A percentile compares a stretch with the other conserved stretches of the same genome.
These are phyloP conservation scores for Pseudomyrmex dendroicus DNA, from an alignment of 1,140 invertebrate species.

Conservation along the genomic window DNA sequence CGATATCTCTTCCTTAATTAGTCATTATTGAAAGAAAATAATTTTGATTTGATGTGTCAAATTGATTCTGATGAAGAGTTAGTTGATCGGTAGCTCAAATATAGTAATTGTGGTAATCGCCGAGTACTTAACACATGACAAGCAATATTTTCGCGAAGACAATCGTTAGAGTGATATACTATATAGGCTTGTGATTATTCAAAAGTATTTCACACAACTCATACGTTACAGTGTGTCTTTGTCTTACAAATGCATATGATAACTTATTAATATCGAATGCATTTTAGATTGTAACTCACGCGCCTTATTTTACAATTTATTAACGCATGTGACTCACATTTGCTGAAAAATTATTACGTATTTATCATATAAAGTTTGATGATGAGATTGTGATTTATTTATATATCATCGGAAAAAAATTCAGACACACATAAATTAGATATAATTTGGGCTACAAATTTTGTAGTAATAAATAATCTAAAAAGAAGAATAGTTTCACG, in stretches of 20 bases:
- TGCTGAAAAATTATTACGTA: too few relatives aligned
- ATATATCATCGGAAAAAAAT: too few relatives aligned
- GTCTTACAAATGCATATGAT: background rate
- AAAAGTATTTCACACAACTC: background rate
- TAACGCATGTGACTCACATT: too few relatives aligned
- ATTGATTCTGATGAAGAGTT: background rate
- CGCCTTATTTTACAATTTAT: too few relatives aligned
- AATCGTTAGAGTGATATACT: background rate
- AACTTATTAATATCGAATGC: background rate
- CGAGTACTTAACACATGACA: background rate
- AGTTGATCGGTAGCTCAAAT: slow-evolving; percentile 3
- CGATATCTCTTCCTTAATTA: slow-evolving; percentile 38
- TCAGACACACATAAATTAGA: too few relatives aligned
- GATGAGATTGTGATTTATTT: too few relatives aligned
- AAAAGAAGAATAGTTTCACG: too few relatives aligned
- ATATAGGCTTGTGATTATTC: background rate
- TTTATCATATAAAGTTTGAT: too few relatives aligned
- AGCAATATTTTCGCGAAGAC: background rate
- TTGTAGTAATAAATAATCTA: too few relatives aligned
- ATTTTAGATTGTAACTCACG: background rate
- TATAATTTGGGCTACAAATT: too few relatives aligned
- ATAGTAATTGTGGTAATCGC: background rate
- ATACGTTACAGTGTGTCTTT: background rate
- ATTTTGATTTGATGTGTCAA: slow-evolving; percentile 2
- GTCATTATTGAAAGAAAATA: background rate